Evolutionary conservation across 2,888 invertebrate species (phyloP).

Genomic region (Acanthopleura granulata): DNA sequence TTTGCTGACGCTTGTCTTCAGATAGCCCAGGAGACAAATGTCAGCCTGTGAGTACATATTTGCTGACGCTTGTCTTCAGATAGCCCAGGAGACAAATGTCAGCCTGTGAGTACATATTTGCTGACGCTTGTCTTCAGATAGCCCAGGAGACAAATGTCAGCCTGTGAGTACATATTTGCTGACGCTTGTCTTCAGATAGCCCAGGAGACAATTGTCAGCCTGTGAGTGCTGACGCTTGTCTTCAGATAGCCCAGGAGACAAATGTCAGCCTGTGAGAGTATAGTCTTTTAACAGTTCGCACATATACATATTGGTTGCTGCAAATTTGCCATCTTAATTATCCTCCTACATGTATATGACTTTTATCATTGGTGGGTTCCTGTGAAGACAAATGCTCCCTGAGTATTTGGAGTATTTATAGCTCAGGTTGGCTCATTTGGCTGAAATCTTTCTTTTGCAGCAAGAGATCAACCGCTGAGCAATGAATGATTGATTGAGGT

Average conservation of each 20-base stretch:
- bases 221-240: slow-evolving; percentile 50
- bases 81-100: slow-evolving; percentile 42
- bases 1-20: slow-evolving; percentile 58
- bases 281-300: no score
- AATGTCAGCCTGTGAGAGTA: neutral
- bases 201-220: slow-evolving; percentile 35
- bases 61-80: slow-evolving; percentile 55
- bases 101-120: slow-evolving; percentile 44
- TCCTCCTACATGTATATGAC: no score
- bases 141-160: slow-evolving; percentile 38
- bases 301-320: neutral
- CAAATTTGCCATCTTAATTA: no score
- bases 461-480: no score
- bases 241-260: slow-evolving; percentile 47
- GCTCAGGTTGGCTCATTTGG: no score
- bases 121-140: slow-evolving; percentile 54
- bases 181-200: slow-evolving; percentile 54
- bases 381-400: no score
- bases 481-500: no score
- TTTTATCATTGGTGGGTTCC: no score
- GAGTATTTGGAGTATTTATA: no score
- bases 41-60: slow-evolving; percentile 39
- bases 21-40: slow-evolving; percentile 44
- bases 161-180: slow-evolving; percentile 48
- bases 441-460: no score